Evolutionary conservation across 2,113 vertebrate species (phyloP), one percentile per base, ranked within the genome.

Genomic region (Elephas maximus): DNA sequence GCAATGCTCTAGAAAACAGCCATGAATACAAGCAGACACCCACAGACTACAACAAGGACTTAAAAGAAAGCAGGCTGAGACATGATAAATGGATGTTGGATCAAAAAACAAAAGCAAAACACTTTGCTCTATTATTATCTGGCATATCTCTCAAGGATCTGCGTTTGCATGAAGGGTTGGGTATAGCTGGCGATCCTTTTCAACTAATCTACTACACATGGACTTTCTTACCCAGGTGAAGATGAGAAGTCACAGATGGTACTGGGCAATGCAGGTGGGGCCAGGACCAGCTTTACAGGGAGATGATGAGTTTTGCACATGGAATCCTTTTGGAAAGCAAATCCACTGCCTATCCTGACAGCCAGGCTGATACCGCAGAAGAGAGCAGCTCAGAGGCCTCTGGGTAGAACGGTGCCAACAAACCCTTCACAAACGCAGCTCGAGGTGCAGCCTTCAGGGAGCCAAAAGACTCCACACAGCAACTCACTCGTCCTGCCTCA

Each of bases 41-140:
- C 30, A 63, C 0, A 84, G 77, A 93, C n/a, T 14, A 63, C 37
- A 24, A 30, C 7, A 30, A 71, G 23, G 17, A 23, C 33, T 79
- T 37, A 57, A 28, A 73, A 67, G 26, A 69, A 87, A 93, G 76
- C 26, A 74, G 26, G 30, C 41, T 24, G 20, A 69, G 26, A 45
- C 23, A 18, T 24, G 76, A 48, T 62, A 74, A 85, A 57, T 26
- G 37, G 77, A 77, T 9, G 30, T 7, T 65, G 10, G 69, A 18
- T 67, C 69, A 33, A 90, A 88, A 93, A 78, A 60, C 69, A 44
- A 28, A 57, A 89, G 21, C 63, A 69, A 71, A 95, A 73, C 81
- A 24, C 24, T 51, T 62, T 28, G 17, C 14, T 41, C 28, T 67
- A 21, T 57, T 9, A 10, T 41, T 1, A 33, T 23, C 26, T 80